phyloP scores from a whole-genome alignment of 2,888 invertebrate species.

The Tachina grossa region DNA sequence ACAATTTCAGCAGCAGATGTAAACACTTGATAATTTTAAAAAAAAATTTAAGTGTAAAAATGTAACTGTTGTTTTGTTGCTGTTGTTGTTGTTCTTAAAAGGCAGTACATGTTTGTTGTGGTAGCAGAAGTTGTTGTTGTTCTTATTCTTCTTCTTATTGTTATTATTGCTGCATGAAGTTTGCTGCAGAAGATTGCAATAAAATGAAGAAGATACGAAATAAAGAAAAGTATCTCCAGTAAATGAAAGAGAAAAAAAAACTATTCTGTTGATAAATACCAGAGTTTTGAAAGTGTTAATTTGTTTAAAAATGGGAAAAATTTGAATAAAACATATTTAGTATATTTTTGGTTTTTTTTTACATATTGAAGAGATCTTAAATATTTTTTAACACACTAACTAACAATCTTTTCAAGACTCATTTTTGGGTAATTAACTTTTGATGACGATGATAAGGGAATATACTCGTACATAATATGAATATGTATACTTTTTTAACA shows the following conservation, averaged over 20 bases:
- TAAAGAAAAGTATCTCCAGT: constrained; percentile 14
- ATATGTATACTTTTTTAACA: too few relatives aligned
- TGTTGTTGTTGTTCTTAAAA: neutral
- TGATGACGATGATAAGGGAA: too few relatives aligned
- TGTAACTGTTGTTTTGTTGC: constrained; percentile 29
- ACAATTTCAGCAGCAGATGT: constrained; percentile 69
- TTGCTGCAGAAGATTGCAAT: constrained; percentile 41
- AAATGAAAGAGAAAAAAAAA: neutral
- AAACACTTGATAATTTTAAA: constrained; percentile 69
- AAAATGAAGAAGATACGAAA: constrained; percentile 21
- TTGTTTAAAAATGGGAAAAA: neutral
- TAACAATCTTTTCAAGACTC: too few relatives aligned
- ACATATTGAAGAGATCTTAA: too few relatives aligned
- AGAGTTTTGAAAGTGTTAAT: neutral
- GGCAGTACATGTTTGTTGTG: constrained; percentile 10
- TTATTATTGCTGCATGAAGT: constrained; percentile 15
- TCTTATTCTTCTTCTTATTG: constrained; percentile 13
- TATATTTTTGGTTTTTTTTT: too few relatives aligned
- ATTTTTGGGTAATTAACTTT: too few relatives aligned
- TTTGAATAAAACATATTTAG: neutral
- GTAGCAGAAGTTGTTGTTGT: constrained; percentile 6
- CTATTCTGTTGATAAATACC: neutral
- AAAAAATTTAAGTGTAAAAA: constrained; percentile 58
- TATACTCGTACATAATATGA: too few relatives aligned
- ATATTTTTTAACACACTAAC: too few relatives aligned